Evolutionary conservation across 1,140 invertebrate species (phyloP), one percentile per base, ranked within the genome.

Genomic region (Bombus affinis): DNA sequence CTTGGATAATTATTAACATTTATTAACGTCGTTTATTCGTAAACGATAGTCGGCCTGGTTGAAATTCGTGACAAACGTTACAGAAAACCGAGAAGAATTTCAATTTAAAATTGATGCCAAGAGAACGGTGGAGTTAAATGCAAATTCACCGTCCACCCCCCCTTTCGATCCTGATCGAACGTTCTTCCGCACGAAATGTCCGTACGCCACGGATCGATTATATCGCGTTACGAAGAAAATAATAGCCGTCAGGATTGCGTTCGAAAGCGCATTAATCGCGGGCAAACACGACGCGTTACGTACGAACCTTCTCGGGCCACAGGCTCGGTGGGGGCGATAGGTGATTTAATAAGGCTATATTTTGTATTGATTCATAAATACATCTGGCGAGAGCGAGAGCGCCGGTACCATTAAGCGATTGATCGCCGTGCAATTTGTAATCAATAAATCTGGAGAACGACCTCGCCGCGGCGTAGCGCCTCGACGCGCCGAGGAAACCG

Each of bases 381-480:
- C 86, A 90, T 87, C 81, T 83, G 62, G 76, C 53, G 59, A 66
- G 73, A 71, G 81, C 66, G 75, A 15, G 72, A 73, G 73, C 62
- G 76, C 74, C 71, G 84, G 84, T 91, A 91, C 88, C 89, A 93
- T 93, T 93, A 93, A 88, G 86, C 90, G 92, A 92, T 89, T 90
- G 92, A 93, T 92, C 89, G 88, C 89, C 82, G 87, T 92, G 91
- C 91, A 93, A 92, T 93, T 93, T 93, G 91, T 91, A 92, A 93
- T 93, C 92, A 88, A 92, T 93, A 93, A 93, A 92, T 93, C 92
- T 92, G 85, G 70, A 75, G 86, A 89, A 87, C 88, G 85, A 89
- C 74, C 86, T 70, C 86, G 84, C n/a, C 53, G 47, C 44, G 62
- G 62, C 79, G 85, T 44, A 44, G 73, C 74, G 75, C 65, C 57